A percentile compares a stretch with the other conserved stretches of the same genome.
These are phyloP conservation scores for Thyatira batis DNA, from an alignment of 2,888 invertebrate genomes.

Conservation along the genomic window DNA sequence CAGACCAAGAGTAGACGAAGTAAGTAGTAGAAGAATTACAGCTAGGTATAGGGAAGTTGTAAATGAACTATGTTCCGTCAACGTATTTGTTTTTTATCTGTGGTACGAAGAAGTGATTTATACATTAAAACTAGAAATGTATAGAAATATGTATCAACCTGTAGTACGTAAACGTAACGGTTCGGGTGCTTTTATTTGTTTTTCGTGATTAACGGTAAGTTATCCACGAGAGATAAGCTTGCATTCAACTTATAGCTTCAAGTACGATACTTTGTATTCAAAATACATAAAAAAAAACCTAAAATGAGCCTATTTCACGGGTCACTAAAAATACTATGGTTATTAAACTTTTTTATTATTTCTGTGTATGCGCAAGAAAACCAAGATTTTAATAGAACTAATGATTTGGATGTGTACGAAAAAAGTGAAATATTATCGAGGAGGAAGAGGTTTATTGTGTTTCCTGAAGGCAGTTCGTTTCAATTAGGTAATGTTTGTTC, in stretches of 20 bases:
- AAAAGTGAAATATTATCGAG: slow-evolving; percentile 67
- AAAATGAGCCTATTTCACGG: slow-evolving; percentile 15
- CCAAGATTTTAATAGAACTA: slow-evolving; percentile 23
- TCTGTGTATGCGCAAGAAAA: slow-evolving; percentile 12
- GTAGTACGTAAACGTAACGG: slow-evolving; percentile 45
- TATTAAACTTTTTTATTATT: slow-evolving; percentile 13
- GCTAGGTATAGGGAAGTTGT: too few species aligned
- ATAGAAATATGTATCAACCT: slow-evolving; percentile 39
- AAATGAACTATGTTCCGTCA: too few species aligned
- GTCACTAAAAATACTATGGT: slow-evolving; percentile 9
- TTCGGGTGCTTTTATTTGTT: slow-evolving; percentile 42
- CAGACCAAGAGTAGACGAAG: too few species aligned
- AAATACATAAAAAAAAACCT: too few species aligned
- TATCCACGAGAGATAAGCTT: slow-evolving; percentile 23
- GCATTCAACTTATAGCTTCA: slow-evolving; percentile 20
- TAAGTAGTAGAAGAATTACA: too few species aligned
- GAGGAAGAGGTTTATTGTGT: slow-evolving; percentile 81
- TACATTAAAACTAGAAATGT: too few species aligned
- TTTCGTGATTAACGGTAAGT: slow-evolving; percentile 56
- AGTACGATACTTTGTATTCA: neutral
- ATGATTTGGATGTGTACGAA: slow-evolving; percentile 13
- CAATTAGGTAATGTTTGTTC: slow-evolving; percentile 75
- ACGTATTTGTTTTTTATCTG: too few species aligned
- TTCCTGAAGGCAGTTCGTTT: slow-evolving; percentile 83
- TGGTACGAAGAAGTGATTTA: too few species aligned